phyloP scores from a whole-genome alignment of 2,113 vertebrate species.

The Pituophis catenifer region DNA sequence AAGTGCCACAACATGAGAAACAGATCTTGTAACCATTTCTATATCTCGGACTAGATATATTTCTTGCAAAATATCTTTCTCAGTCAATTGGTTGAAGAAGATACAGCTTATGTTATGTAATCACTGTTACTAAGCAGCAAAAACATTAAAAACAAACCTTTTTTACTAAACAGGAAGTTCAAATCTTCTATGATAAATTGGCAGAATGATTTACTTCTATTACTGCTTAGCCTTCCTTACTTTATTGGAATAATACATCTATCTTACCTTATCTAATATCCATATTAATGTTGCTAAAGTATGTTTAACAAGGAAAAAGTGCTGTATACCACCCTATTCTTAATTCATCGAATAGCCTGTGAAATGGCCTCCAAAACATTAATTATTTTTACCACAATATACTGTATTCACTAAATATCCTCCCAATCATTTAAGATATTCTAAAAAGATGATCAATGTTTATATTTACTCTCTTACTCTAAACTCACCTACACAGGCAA shows the following conservation, averaged over 20 bases:
- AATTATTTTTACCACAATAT: background rate
- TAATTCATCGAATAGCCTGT: background rate
- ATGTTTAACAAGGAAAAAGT: background rate
- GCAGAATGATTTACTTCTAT: background rate
- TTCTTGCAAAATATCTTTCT: background rate
- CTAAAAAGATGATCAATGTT: background rate
- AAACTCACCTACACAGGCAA: background rate
- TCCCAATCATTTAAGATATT: background rate
- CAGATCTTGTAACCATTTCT: background rate
- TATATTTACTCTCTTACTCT: background rate
- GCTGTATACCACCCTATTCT: background rate
- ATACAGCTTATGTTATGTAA: background rate
- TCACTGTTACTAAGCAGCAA: background rate
- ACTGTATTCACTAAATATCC: background rate
- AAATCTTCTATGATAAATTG: background rate
- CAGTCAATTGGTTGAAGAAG: background rate
- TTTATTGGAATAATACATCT: background rate
- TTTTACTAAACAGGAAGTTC: background rate
- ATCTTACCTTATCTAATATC: background rate
- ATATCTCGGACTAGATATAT: background rate
- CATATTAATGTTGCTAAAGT: background rate
- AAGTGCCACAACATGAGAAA: background rate
- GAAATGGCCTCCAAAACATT: background rate
- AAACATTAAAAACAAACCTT: background rate
- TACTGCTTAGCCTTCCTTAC: background rate